These are phyloP conservation scores for Trematocara zebra DNA, from an alignment of 2,113 vertebrate species.

Conservation along the genomic window DNA sequence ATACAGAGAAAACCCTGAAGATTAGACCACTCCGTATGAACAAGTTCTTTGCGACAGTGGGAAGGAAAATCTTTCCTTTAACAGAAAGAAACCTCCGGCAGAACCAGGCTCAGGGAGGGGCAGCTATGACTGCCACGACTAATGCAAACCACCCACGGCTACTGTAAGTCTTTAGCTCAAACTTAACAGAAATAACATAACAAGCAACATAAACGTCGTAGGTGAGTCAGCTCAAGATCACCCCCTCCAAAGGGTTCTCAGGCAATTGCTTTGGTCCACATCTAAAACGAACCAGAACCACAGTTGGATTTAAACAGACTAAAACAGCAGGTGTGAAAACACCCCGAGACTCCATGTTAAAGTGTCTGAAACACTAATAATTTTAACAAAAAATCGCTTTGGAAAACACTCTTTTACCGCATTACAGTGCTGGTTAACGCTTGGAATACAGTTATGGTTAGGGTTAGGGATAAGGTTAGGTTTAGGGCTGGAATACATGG, in stretches of 20 bases:
- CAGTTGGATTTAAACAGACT: neutral
- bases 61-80: neutral
- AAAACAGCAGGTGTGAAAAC: neutral
- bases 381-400: neutral
- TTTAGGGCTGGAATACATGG: no score
- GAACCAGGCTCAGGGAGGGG: neutral
- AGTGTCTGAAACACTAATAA: neutral
- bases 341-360: accelerated
- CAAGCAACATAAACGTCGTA: neutral
- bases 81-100: neutral
- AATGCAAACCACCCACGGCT: neutral
- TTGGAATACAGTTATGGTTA: no score
- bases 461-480: no score
- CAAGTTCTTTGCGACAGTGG: neutral
- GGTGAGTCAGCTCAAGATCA: neutral
- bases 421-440: no score
- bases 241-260: neutral
- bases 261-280: neutral
- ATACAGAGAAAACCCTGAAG: neutral
- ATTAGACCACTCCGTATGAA: neutral
- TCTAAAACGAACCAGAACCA: neutral
- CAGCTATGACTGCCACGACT: neutral
- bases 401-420: no score
- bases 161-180: accelerated
- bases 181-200: neutral